Evolutionary conservation across 2,797 vertebrate genomes (phyloP).

Genomic region (Protosalanx chinensis): DNA sequence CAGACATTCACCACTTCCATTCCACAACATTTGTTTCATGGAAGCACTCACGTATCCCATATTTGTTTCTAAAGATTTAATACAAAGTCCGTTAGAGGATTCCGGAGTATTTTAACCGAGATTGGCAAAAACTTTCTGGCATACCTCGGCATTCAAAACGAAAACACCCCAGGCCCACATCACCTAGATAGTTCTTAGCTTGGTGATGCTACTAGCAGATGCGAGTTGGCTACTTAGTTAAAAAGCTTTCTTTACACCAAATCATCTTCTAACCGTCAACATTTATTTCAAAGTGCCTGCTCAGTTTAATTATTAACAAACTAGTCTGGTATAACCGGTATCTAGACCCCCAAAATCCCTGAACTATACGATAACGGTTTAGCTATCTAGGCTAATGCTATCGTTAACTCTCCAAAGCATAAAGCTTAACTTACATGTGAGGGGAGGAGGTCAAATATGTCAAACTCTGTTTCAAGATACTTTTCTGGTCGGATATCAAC

Average conservation of each 20-base stretch:
- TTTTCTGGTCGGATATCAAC: constrained; percentile 65
- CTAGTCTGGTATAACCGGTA: no score
- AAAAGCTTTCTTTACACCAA: not conserved
- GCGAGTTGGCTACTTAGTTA: not conserved
- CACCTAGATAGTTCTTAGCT: not conserved
- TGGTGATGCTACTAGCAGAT: not conserved
- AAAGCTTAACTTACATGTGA: constrained; percentile 54
- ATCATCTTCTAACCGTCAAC: not conserved
- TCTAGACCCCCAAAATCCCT: not conserved
- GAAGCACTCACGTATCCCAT: not conserved
- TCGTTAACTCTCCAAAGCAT: not conserved
- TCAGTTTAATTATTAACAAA: no score
- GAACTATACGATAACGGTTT: not conserved
- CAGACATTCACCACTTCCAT: not conserved
- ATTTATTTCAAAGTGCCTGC: not conserved
- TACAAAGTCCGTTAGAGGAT: not conserved
- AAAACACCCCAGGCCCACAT: not conserved
- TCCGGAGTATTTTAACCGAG: not conserved
- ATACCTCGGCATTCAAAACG: not conserved
- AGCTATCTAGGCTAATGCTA: not conserved
- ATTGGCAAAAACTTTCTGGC: not conserved
- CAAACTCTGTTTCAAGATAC: constrained; percentile 51
- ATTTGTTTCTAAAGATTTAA: not conserved
- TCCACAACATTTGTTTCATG: not conserved
- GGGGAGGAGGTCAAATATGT: constrained; percentile 52